These are phyloP conservation scores for Castor canadensis DNA, from an alignment of 2,113 vertebrate species.

Conservation along the genomic window DNA sequence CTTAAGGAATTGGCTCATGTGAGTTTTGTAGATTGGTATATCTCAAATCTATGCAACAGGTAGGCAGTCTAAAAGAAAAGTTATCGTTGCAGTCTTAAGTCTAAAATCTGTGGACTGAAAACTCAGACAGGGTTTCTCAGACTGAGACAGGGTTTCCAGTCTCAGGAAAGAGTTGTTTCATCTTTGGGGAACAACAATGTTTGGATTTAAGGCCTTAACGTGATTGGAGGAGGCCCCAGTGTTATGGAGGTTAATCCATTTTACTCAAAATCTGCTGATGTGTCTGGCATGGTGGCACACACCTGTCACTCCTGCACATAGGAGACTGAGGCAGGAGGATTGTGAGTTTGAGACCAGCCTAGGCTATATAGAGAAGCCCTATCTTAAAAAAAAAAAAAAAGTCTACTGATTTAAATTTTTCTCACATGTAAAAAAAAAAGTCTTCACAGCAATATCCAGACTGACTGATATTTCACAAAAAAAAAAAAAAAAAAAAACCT, in stretches of 20 bases:
- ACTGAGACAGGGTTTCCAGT: no score
- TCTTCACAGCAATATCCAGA: background rate
- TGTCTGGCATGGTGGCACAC: no score
- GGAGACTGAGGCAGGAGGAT: background rate
- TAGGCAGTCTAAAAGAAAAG: background rate
- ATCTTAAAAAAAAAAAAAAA: background rate
- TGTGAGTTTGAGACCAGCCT: background rate
- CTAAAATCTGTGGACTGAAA: background rate
- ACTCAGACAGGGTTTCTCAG: background rate
- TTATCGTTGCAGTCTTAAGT: background rate
- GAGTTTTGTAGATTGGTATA: background rate
- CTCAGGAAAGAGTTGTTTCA: background rate
- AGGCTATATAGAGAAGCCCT: background rate
- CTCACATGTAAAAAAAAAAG: background rate
- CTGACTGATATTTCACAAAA: background rate
- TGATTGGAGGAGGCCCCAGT: background rate
- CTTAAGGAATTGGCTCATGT: background rate
- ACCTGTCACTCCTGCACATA: background rate
- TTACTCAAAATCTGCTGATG: background rate
- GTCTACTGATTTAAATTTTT: background rate
- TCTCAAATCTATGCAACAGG: background rate
- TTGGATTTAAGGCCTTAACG: background rate
- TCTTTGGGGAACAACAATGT: background rate
- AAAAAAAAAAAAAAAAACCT: conserved; percentile 19
- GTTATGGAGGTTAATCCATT: background rate